Base-by-base conservation (phyloP, 1,140 invertebrate genomes). In the Polypedilum vanderplanki region DNA sequence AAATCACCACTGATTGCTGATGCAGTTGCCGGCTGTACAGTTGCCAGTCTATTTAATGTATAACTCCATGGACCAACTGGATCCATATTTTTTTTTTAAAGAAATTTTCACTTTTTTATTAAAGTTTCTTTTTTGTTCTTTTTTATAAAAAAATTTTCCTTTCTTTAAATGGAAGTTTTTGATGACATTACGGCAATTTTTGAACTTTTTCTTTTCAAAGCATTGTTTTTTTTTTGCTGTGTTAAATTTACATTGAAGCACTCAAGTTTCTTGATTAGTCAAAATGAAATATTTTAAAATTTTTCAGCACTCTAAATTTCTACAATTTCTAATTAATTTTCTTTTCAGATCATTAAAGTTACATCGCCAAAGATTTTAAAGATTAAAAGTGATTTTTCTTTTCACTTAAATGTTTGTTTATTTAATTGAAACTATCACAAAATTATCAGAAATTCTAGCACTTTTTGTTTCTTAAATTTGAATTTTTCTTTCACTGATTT, bases 31-130 rank as follows among this genome's bases (percentile, higher is more conserved):
- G 65, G 65, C 77, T 88, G 85, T 78, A 88, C 87, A 76, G 86
- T 85, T 78, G 87, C 84, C 81, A 91, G 82, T 78, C 89, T 88
- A 84, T 91, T 91, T 86, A 91, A 91, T 74, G 89, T 88, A 79
- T 89, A 85, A n/a, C n/a, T 18, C 90, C 90, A 91, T 85, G 90
- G 89, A 85, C 89, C 89, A 83, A 90, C 89, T 80, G 90, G 90
- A 89, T 91, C 90, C 90, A 91, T 12, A 12, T 12, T 57, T 57
- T 57, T 15, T n/a, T n/a, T n/a, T n/a, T n/a, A n/a, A n/a, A n/a
- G n/a, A n/a, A n/a, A n/a, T n/a, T n/a, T 3, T 57, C 46, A 57
- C 3, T 57, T 57, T 57, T 57, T 1, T 57, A n/a, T n/a, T n/a
- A 46, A 46, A 12, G 41, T 33, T 33, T 33, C 24, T 33, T 33